Conservation (phyloP, 2,888 invertebrate species). For the Barypeithes pellucidus region DNA sequence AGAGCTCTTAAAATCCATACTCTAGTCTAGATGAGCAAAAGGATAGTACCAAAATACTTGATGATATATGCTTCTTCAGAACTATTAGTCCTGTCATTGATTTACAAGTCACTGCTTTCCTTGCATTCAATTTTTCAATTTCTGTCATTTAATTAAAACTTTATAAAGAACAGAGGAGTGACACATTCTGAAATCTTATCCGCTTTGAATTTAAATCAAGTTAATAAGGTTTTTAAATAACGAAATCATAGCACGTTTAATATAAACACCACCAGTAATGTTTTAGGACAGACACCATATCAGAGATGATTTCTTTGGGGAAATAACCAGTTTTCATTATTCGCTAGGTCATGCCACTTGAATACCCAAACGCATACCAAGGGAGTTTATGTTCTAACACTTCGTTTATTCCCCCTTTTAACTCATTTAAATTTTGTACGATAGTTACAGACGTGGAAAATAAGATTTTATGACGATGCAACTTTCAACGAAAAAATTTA, state of each 20-base stretch:
- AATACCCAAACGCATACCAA: constrained; percentile 64
- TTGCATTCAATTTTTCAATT: neutral
- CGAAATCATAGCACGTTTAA: constrained; percentile 63
- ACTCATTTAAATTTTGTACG: constrained; percentile 7
- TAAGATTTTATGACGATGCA: too few species aligned
- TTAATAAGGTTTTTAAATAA: constrained; percentile 50
- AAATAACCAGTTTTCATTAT: constrained; percentile 71
- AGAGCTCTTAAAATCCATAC: too few species aligned
- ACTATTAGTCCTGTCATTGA: too few species aligned
- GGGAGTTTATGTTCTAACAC: constrained; percentile 64
- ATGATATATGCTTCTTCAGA: too few species aligned
- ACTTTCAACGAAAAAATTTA: too few species aligned
- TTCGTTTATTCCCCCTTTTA: constrained; percentile 12
- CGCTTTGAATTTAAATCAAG: constrained; percentile 44
- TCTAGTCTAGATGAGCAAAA: too few species aligned
- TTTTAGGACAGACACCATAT: constrained; percentile 6
- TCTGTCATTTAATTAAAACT: constrained; percentile 8
- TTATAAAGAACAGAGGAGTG: neutral
- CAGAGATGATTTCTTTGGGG: constrained; percentile 69
- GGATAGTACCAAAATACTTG: too few species aligned
- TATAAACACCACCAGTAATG: constrained; percentile 56
- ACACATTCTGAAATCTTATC: constrained; percentile 11
- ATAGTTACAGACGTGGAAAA: neutral
- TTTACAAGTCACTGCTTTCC: too few species aligned
- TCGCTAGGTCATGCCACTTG: constrained; percentile 61